Percentiles rank a stretch among this genome's conserved stretches.
Conservation (phyloP, 2,888 invertebrate genomes). For the Volucella inflata region DNA sequence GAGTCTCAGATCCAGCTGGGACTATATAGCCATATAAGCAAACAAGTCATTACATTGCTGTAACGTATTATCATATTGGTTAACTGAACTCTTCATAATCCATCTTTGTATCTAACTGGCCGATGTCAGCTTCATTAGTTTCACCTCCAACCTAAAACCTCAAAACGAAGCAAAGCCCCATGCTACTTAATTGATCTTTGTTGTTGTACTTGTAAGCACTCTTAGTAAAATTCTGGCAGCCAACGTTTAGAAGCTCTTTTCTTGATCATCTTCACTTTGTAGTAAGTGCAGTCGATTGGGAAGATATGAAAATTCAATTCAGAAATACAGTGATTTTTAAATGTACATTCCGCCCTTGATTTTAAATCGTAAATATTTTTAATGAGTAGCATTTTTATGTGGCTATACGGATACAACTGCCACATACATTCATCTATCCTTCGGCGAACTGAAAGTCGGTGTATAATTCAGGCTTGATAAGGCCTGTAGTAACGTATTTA, state of each 20-base stretch:
- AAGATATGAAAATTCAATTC: neutral
- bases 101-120: neutral
- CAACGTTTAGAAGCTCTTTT: neutral
- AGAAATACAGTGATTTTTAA: neutral
- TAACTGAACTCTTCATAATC: neutral
- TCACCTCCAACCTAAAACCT: conserved; percentile 29
- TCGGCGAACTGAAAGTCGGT: neutral
- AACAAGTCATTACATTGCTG: too few species aligned
- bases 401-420: neutral
- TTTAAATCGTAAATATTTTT: neutral
- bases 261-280: neutral
- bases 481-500: neutral
- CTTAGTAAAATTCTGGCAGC: too few species aligned
- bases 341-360: conserved; percentile 10
- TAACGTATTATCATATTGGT: neutral
- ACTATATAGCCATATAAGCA: too few species aligned
- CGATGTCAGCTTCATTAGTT: neutral
- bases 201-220: neutral
- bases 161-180: neutral
- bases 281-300: neutral
- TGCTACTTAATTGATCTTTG: too few species aligned
- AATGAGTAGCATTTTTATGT: neutral
- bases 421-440: conserved; percentile 2
- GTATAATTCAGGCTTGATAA: neutral
- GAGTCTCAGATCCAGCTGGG: too few species aligned